Evolutionary conservation across 2,113 vertebrate genomes (phyloP).

Genomic region (Datnioides undecimradiatus): DNA sequence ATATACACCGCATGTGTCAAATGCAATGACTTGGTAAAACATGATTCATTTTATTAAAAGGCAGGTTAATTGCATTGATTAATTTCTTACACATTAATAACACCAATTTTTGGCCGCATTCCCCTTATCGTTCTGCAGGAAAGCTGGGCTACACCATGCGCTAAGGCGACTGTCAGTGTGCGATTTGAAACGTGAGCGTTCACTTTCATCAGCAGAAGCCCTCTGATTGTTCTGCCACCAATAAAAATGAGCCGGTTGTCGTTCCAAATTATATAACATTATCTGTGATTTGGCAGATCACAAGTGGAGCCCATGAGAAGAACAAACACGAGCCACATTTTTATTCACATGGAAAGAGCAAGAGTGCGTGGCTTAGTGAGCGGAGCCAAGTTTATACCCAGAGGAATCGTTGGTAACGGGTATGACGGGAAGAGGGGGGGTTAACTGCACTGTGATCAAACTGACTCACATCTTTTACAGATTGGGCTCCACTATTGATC

Average conservation of each 20-base stretch:
- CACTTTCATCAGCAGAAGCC: conserved; percentile 56
- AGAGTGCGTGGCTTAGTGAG: conserved; percentile 54
- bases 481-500: conserved; percentile 37
- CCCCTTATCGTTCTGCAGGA: background rate
- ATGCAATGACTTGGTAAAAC: background rate
- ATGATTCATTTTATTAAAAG: background rate
- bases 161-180: background rate
- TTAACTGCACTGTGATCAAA: conserved; percentile 75
- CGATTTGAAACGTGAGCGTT: conserved; percentile 17
- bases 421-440: conserved; percentile 53
- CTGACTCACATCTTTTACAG: conserved; percentile 51
- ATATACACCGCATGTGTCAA: background rate
- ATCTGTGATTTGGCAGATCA: conserved; percentile 70
- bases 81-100: background rate
- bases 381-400: conserved; percentile 68
- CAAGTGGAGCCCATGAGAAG: conserved; percentile 57
- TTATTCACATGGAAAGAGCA: conserved; percentile 66
- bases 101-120: conserved; percentile 3
- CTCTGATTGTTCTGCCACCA: conserved; percentile 54
- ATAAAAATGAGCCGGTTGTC: conserved; percentile 54
- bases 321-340: conserved; percentile 69
- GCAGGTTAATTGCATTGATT: background rate
- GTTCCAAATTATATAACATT: conserved; percentile 62
- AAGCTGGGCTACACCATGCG: background rate
- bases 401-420: conserved; percentile 61